Evolutionary conservation across 2,113 vertebrate genomes (phyloP).

Genomic region (Taxidea taxus): DNA sequence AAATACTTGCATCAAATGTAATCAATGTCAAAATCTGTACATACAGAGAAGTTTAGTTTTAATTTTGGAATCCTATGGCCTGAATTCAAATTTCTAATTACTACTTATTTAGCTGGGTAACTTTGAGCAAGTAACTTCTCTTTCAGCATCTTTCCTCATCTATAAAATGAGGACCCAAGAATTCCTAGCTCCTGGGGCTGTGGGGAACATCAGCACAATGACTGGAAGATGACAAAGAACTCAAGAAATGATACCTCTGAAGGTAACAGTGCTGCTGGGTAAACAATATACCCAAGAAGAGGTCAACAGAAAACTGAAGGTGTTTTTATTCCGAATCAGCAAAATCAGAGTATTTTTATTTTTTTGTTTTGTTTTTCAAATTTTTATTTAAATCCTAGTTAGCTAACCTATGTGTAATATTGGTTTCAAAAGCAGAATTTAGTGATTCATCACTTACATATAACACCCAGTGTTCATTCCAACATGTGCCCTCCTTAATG

Average conservation of each 20-base stretch:
- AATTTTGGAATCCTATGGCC: neutral
- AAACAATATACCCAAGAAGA: neutral
- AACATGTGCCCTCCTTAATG: neutral
- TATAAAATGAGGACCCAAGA: neutral
- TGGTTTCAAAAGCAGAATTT: neutral
- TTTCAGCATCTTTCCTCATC: neutral
- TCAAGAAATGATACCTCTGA: neutral
- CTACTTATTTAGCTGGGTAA: neutral
- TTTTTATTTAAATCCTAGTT: neutral
- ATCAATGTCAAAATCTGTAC: neutral
- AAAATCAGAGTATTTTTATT: neutral
- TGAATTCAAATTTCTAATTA: neutral
- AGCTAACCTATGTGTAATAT: neutral
- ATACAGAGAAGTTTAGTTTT: neutral
- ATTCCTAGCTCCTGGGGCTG: neutral
- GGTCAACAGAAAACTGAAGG: neutral
- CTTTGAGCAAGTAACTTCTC: neutral
- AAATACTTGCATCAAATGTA: neutral
- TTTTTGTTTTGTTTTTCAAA: neutral
- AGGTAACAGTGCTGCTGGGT: neutral
- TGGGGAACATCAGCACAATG: neutral
- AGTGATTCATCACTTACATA: neutral
- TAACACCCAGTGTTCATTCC: neutral
- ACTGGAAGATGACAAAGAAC: neutral
- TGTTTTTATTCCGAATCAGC: neutral